Evolutionary conservation across 1,140 invertebrate species (phyloP).

Genomic region (Lutraria rhynchaena): DNA sequence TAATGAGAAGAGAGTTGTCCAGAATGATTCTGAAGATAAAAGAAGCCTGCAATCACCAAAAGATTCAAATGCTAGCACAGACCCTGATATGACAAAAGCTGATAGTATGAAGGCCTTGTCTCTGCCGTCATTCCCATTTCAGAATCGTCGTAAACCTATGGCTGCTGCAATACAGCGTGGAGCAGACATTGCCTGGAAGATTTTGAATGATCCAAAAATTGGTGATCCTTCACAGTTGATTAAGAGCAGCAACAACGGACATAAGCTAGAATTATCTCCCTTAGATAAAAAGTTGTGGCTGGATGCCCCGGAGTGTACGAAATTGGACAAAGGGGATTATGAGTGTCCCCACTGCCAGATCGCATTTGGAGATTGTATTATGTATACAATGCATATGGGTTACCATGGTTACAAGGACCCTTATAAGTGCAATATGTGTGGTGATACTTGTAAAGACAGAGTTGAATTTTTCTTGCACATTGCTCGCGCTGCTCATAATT

Average conservation of each 20-base stretch:
- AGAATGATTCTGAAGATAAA: neutral
- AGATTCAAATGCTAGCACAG: neutral
- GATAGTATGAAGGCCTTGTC: constrained; percentile 34
- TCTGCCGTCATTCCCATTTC: constrained; percentile 1
- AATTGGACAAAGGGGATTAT: constrained; percentile 78
- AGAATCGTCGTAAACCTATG: constrained; percentile 16
- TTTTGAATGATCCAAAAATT: constrained; percentile 68
- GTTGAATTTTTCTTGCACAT: constrained; percentile 96
- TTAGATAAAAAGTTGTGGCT: constrained; percentile 45
- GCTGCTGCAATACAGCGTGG: constrained; percentile 65
- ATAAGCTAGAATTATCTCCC: constrained; percentile 22
- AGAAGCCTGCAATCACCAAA: neutral
- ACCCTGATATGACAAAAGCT: constrained; percentile 10
- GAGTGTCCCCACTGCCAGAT: constrained; percentile 95
- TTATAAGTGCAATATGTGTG: constrained; percentile 97
- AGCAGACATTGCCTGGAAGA: constrained; percentile 76
- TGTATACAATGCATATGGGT: constrained; percentile 98
- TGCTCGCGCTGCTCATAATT: constrained; percentile 89
- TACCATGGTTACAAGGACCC: constrained; percentile 96
- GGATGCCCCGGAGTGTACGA: constrained; percentile 44
- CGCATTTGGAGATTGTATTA: constrained; percentile 92
- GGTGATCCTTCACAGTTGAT: constrained; percentile 46
- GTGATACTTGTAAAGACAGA: constrained; percentile 90
- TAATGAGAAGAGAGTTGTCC: constrained; percentile 2
- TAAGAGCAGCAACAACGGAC: constrained; percentile 15